Base-by-base conservation (phyloP, 2,888 invertebrate species). In the Leptinotarsa juncta region DNA sequence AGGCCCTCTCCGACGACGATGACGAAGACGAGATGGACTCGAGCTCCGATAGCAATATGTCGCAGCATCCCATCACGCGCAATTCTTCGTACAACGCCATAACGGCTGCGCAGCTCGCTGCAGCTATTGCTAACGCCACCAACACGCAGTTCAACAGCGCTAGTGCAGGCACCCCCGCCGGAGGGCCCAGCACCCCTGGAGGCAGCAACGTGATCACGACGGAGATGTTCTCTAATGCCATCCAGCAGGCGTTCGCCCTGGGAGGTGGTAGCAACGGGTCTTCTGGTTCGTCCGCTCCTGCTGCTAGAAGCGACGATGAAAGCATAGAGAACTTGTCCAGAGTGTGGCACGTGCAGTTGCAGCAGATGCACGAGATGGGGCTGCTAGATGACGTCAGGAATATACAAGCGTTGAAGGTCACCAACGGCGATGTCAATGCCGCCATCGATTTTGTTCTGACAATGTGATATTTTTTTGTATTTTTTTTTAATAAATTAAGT, bases 301-400 rank as follows among this genome's bases (percentile, higher is more conserved):
- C 74, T 15, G 32, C 71, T 69, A 50, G 70, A 51, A 51, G 74
- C 73, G 81, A 79, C 16, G 82, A 81, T 65, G 86, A 83, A 65
- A 82, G 79, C 70, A 70, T 84, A 20, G 85, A 85, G 32, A 78
- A 68, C 60, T 82, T 87, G 82, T 87, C 79, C 76, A 83, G 86
- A 81, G 84, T 88, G 26, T 88, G 89, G 79, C 88, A 89, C 68
- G 88, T 90, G 2, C 94, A 94, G 82, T 88, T 95, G 78, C 90
- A 91, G 70, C 94, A 95, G 84, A 95, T 98, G 95, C 92, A 94
- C 80, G 97, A 97, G 86, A 94, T 98, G 92, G 98, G 98, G 0
- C 92, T 98, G 23, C 89, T 92, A 42, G 94, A 98, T 87, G 96
- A 97, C 84, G 91, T 92, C 3, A 89, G 94, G 70, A 97, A 97